Percentiles rank a stretch among this genome's conserved stretches.
phyloP scores from a whole-genome alignment of 2,888 invertebrate genomes.

The Rhagium mordax region DNA sequence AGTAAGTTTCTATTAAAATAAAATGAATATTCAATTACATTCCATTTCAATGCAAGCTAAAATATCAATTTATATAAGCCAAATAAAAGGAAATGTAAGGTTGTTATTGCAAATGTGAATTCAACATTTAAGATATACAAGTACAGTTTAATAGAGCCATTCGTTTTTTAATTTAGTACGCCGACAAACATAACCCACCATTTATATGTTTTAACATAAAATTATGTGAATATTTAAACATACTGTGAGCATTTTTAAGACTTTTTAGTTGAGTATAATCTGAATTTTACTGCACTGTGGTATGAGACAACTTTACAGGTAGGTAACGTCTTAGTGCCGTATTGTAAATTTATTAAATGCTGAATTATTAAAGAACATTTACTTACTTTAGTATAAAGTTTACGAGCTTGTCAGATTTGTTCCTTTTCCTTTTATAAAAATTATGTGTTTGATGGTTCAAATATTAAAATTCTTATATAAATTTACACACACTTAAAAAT shows the following conservation, averaged over 20 bases:
- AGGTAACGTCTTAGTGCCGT: conserved; percentile 54
- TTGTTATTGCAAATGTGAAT: conserved; percentile 43
- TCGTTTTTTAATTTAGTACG: conserved; percentile 67
- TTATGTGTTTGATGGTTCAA: neutral
- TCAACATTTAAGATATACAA: conserved; percentile 61
- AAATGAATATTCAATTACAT: conserved; percentile 42
- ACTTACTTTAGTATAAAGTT: conserved; percentile 18
- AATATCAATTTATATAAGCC: conserved; percentile 53
- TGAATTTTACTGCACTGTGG: conserved; percentile 58
- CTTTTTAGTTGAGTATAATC: conserved; percentile 61
- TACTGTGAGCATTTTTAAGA: conserved; percentile 63
- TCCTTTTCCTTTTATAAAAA: neutral
- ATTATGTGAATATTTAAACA: conserved; percentile 64
- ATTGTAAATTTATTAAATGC: conserved; percentile 55
- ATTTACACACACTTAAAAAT: neutral
- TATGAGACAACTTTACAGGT: conserved; percentile 57
- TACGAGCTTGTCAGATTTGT: conserved; percentile 14
- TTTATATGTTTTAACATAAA: conserved; percentile 61
- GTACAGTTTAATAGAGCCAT: conserved; percentile 68
- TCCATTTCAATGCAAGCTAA: conserved; percentile 48
- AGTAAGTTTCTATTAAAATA: conserved; percentile 37
- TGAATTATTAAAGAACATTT: conserved; percentile 46
- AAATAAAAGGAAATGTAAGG: conserved; percentile 35
- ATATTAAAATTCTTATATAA: neutral
- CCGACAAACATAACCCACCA: conserved; percentile 63